Percentiles rank a stretch among this genome's conserved stretches.
Conservation (phyloP, 2,113 vertebrate species). For the Hymenochirus boettgeri region DNA sequence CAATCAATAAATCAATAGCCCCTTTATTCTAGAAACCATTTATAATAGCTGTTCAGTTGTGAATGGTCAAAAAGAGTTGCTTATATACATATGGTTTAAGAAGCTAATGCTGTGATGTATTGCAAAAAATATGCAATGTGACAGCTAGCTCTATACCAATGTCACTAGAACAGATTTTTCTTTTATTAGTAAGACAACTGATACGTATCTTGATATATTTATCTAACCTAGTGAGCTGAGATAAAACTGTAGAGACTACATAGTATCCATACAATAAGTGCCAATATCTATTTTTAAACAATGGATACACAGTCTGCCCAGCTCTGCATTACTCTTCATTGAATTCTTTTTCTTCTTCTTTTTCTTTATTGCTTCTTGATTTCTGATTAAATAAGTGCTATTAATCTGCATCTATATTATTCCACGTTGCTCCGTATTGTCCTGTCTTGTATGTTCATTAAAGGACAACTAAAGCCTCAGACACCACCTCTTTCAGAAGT, state of each 20-base stretch:
- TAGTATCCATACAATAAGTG: slow-evolving; percentile 3
- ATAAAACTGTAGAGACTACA: neutral
- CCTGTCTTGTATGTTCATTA: too few species aligned
- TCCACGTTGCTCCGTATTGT: too few species aligned
- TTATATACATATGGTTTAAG: slow-evolving; percentile 23
- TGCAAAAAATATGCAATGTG: slow-evolving; percentile 25
- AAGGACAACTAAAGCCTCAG: too few species aligned
- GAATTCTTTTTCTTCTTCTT: too few species aligned
- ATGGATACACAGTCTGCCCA: too few species aligned
- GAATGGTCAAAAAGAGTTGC: neutral
- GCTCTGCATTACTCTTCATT: too few species aligned
- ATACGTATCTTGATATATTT: slow-evolving; percentile 42
- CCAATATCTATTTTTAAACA: slow-evolving; percentile 3
- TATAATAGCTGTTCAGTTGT: neutral
- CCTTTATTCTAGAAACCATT: neutral
- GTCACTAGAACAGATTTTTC: slow-evolving; percentile 34
- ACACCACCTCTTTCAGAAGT: too few species aligned
- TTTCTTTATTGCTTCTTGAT: too few species aligned
- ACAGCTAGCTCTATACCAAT: slow-evolving; percentile 36
- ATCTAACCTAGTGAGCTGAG: slow-evolving; percentile 23
- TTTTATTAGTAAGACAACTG: slow-evolving; percentile 37
- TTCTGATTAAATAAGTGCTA: too few species aligned
- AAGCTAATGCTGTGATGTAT: slow-evolving; percentile 37
- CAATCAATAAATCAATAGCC: neutral
- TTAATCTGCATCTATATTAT: too few species aligned